Conservation (phyloP, 2,888 invertebrate species). For the Ormia ochracea region DNA sequence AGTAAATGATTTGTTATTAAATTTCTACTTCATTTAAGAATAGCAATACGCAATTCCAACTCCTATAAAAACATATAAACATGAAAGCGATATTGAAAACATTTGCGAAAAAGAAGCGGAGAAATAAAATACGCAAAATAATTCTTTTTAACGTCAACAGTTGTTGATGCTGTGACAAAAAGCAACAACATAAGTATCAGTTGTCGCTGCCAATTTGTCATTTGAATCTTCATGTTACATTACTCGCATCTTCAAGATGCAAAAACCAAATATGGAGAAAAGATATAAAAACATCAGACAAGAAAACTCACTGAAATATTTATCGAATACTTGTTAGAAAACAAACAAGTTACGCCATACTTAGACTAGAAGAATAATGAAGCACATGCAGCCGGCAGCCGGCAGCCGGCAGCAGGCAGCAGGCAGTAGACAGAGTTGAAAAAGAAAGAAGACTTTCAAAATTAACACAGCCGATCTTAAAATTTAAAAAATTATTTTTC, state of each 20-base stretch:
- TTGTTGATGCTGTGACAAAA: slow-evolving; percentile 49
- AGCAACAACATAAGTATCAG: slow-evolving; percentile 58
- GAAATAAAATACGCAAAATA: slow-evolving; percentile 21
- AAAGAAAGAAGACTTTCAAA: too few relatives aligned
- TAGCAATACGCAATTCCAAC: too few relatives aligned
- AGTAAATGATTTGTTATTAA: too few relatives aligned
- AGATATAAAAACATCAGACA: not conserved
- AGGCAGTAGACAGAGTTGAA: too few relatives aligned
- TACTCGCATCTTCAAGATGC: slow-evolving; percentile 49
- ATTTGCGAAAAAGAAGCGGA: not conserved
- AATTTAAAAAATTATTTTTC: too few relatives aligned
- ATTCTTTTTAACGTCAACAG: slow-evolving; percentile 59
- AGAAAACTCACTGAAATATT: slow-evolving; percentile 17
- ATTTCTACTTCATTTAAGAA: too few relatives aligned
- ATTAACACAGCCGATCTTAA: too few relatives aligned
- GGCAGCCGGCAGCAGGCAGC: too few relatives aligned
- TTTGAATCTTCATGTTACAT: slow-evolving; percentile 54
- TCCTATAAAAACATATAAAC: not conserved
- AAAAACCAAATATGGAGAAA: not conserved
- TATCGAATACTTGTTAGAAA: slow-evolving; percentile 41
- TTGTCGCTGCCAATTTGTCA: slow-evolving; percentile 61
- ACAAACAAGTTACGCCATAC: too few relatives aligned
- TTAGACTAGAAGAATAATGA: too few relatives aligned
- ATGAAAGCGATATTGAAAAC: not conserved
- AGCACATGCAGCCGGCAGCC: too few relatives aligned